Evolutionary conservation across 2,113 vertebrate genomes (phyloP).

Genomic region (Urocitellus parryii): DNA sequence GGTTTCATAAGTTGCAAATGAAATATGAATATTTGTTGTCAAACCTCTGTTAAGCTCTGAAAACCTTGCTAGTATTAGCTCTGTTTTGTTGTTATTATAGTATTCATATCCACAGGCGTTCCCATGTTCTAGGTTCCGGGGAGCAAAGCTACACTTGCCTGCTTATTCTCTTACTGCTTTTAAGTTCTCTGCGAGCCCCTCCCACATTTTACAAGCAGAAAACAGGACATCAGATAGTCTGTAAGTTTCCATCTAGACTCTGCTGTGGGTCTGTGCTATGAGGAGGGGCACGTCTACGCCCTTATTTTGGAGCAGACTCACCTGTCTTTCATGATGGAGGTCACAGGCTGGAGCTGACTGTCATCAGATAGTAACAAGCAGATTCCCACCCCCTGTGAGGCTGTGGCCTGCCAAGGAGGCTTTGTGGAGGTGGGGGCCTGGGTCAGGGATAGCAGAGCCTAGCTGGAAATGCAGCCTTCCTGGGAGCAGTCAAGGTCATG

Average conservation of each 20-base stretch:
- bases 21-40: conserved; percentile 96
- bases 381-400: neutral
- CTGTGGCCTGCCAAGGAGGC: neutral
- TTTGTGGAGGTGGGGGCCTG: neutral
- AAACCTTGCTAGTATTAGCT: conserved; percentile 84
- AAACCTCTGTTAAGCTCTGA: conserved; percentile 89
- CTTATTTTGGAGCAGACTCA: neutral
- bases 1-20: conserved; percentile 93
- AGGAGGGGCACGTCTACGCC: neutral
- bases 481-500: conserved; percentile 59
- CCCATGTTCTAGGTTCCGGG: conserved; percentile 78
- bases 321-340: neutral
- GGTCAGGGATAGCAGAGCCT: neutral
- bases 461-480: neutral
- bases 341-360: neutral
- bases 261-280: neutral
- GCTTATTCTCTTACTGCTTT: neutral
- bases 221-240: neutral
- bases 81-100: conserved; percentile 66
- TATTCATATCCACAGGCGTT: conserved; percentile 84
- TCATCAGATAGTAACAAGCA: neutral
- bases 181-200: neutral
- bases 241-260: accelerated
- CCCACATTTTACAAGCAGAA: neutral
- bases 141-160: neutral